phyloP scores from a whole-genome alignment of 2,113 vertebrate species.

The mouse (Mus musculus) region DNA sequence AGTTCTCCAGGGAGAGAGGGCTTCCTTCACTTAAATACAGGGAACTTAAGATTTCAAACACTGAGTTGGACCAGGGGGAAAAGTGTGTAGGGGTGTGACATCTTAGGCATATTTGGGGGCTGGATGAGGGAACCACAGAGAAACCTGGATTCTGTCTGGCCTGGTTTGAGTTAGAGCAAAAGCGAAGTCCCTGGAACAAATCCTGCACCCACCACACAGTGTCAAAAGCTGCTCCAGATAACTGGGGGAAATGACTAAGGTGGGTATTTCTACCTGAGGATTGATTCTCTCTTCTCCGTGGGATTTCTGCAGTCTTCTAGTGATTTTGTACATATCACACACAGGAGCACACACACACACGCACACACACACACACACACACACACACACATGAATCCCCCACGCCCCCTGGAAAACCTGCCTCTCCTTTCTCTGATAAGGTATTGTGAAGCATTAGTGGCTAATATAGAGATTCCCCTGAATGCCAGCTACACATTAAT shows the following conservation, averaged over 20 bases:
- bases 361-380: rapidly evolving
- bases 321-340: too few species aligned
- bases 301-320: not conserved
- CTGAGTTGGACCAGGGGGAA: not conserved
- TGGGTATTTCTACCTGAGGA: not conserved
- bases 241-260: not conserved
- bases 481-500: not conserved
- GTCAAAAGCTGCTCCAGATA: not conserved
- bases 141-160: not conserved
- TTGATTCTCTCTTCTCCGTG: not conserved
- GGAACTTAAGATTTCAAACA: not conserved
- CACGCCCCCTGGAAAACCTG: not conserved
- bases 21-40: not conserved
- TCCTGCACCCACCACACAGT: not conserved
- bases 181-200: not conserved
- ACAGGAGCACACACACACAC: too few species aligned
- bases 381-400: too few species aligned
- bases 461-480: not conserved
- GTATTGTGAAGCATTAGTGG: not conserved
- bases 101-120: not conserved
- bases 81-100: not conserved
- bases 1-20: not conserved
- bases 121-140: not conserved
- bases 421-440: not conserved
- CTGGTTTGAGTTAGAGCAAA: not conserved